These are phyloP conservation scores for Gobio gobio DNA, from an alignment of 2,113 vertebrate genomes.

Conservation along the genomic window DNA sequence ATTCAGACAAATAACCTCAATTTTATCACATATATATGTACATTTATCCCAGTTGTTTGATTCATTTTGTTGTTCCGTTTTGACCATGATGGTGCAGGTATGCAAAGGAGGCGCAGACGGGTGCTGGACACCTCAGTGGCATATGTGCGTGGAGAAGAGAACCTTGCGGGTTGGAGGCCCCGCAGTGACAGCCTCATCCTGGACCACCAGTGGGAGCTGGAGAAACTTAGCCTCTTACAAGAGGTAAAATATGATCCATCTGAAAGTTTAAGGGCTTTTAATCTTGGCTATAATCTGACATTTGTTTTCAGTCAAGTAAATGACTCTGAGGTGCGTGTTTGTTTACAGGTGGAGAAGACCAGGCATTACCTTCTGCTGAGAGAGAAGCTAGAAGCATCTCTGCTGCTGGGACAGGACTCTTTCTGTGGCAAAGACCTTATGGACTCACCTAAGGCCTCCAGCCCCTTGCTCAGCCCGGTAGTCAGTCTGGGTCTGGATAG, in stretches of 20 bases:
- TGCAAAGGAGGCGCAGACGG: constrained; percentile 92
- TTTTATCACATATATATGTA: constrained; percentile 3
- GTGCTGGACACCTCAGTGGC: constrained; percentile 96
- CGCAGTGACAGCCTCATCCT: constrained; percentile 97
- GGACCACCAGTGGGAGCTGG: constrained; percentile 97
- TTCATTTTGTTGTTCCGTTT: background rate
- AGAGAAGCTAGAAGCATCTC: constrained; percentile 91
- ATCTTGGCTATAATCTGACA: background rate
- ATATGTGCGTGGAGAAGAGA: constrained; percentile 95
- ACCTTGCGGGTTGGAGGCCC: constrained; percentile 95
- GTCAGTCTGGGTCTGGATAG: constrained; percentile 73
- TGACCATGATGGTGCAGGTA: constrained; percentile 74
- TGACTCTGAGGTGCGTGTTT: constrained; percentile 40
- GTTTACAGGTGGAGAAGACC: constrained; percentile 91
- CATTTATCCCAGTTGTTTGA: background rate
- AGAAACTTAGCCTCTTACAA: constrained; percentile 95
- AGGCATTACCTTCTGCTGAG: constrained; percentile 95
- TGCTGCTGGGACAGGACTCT: constrained; percentile 82
- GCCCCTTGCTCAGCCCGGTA: constrained; percentile 74
- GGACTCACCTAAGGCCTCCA: constrained; percentile 79
- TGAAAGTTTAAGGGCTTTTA: background rate
- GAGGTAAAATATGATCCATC: constrained; percentile 75
- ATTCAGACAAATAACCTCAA: background rate
- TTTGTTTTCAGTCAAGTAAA: background rate
- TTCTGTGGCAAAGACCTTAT: constrained; percentile 82